Evolutionary conservation across 2,113 vertebrate species (phyloP), one percentile per base, ranked within the genome.

Genomic region (Xerus inauris): DNA sequence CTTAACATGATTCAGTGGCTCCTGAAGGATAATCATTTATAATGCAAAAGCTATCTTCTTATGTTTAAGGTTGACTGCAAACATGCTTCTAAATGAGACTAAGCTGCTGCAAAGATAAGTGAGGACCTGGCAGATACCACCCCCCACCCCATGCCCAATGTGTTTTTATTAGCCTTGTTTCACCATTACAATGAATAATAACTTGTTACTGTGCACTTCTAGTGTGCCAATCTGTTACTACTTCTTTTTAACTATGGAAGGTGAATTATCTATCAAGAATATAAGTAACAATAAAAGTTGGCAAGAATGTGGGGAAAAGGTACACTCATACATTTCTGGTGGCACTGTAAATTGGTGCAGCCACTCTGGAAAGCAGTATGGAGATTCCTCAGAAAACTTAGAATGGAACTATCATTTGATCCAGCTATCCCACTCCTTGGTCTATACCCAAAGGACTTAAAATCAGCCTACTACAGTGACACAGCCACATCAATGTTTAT

Each of bases 51-150:
- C 89, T 64, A 73, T 83, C 42, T 80, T 91, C 89, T 73, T 72
- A 35, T 0, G 1, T 85, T 64, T 17, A 20, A 87, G 42, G 65
- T 51, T 83, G 40, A 89, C 9, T 49, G 38, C 7, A 95, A 86
- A 88, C 73, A 51, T 76, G 47, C 84, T 86, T 73, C 71, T 94
- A 94, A 94, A 87, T 10, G 87, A 89, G 91, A 86, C 16, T 38
- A 67, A 93, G 30, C 42, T 87, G 75, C 57, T 30, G 49, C 35
- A 45, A 38, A 94, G 12, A 45, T 57, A 19, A 4, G 35, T 3
- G 16, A 67, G n/a, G 57, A 24, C 40, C 45, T 17, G 20, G 57
- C 40, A 42, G 69, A 38, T 0, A 71, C 17, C 22, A 72, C 49
- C 14, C 49, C 49, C 49, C 49, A 24, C 42, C 62, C 49, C 38